Evolutionary conservation across 2,113 vertebrate species (phyloP), one percentile per base, ranked within the genome.

Genomic region (Eretmochelys imbricata): DNA sequence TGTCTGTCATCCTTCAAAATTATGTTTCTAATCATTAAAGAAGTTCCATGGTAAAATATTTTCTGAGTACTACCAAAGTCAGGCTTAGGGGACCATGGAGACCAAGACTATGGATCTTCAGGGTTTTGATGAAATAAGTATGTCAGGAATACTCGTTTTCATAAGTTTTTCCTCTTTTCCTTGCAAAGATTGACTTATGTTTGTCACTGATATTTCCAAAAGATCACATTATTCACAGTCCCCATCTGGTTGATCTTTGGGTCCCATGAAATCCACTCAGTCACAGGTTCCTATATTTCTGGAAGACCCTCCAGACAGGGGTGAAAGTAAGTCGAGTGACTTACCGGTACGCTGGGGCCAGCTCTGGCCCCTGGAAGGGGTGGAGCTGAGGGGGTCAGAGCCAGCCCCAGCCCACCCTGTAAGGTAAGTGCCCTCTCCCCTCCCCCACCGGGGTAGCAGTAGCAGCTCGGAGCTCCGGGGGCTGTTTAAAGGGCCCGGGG

Each of bases 1-100:
- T 91, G 93, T 89, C 78, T 94, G 87, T 89, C 92, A 93, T 80
- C 91, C 88, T 94, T 95, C 91, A 95, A 91, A 94, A 91, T 29
- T 89, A 51, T 51, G 88, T 91, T 48, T 82, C 88, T 53, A 80
- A 82, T 86, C 95, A 96, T 51, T 89, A 91, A 90, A 62, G 69
- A 91, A 94, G 59, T 95, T 95, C 79, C 55, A 87, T 31, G 19
- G 35, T 38, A 72, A 72, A 38, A 38, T 72, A 72, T 38, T 72
- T 8, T 69, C n/a, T 14, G 35, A 38, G n/a, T 38, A 72, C n/a
- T 72, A 38, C 17, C 72, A 25, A 5, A 38, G n/a, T 42, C 38
- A 24, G 20, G 3, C 42, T 25, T 65, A 24, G 8, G 38, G 10
- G 24, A 29, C 42, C 75, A 48, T 22, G 22, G 48, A 48, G 46